Evolutionary conservation across 2,113 vertebrate species (phyloP).

Genomic region (Ochotona curzoniae): DNA sequence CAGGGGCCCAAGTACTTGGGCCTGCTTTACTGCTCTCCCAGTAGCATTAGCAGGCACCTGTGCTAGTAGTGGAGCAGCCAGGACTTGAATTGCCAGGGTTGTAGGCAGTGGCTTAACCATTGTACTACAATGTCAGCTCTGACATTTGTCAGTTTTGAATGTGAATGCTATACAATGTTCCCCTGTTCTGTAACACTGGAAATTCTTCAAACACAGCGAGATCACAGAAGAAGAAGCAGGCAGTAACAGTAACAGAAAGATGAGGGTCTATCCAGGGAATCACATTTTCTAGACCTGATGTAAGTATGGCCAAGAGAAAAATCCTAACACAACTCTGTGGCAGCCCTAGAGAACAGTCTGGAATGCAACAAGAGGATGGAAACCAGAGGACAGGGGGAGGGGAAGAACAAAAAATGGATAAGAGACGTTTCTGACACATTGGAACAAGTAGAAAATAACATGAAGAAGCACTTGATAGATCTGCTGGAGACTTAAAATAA

Average conservation of each 20-base stretch:
- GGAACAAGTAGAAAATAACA: neutral
- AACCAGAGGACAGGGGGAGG: neutral
- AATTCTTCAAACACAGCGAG: conserved; percentile 9
- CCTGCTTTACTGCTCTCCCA: too few species aligned
- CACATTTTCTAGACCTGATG: neutral
- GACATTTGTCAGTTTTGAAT: neutral
- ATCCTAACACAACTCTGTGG: neutral
- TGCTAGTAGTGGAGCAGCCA: too few species aligned
- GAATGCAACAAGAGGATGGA: neutral
- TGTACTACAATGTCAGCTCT: too few species aligned
- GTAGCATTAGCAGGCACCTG: too few species aligned
- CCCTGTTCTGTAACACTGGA: neutral
- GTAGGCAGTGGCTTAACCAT: too few species aligned
- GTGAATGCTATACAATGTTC: conserved; percentile 6
- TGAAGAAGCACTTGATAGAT: neutral
- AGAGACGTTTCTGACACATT: neutral
- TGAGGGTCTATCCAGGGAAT: neutral
- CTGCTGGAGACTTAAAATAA: neutral
- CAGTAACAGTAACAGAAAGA: neutral
- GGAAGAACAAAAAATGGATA: neutral
- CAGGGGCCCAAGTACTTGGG: too few species aligned
- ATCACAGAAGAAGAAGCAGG: neutral
- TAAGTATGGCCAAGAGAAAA: neutral
- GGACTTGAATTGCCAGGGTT: too few species aligned
- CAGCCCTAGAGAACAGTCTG: neutral